Evolutionary conservation across 2,113 vertebrate species (phyloP).

Genomic region (Conger conger): DNA sequence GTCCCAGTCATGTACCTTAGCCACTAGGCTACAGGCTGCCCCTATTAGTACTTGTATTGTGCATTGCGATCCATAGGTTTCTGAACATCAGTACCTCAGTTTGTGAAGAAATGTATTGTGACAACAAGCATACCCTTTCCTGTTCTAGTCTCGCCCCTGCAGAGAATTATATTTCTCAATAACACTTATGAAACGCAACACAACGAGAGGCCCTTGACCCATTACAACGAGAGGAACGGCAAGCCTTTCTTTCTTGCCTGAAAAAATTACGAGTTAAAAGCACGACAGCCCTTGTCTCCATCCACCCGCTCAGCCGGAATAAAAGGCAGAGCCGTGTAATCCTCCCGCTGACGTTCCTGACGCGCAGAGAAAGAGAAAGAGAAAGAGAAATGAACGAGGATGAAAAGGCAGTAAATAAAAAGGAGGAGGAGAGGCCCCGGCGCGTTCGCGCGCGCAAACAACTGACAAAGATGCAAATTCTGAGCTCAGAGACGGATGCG

Average conservation of each 20-base stretch:
- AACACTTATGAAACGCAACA: neutral
- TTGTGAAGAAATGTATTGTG: neutral
- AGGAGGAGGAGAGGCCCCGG: neutral
- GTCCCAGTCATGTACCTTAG: no score
- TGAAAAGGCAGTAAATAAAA: neutral
- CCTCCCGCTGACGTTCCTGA: neutral
- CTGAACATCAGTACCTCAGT: neutral
- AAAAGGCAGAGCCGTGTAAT: neutral
- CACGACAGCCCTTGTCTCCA: neutral
- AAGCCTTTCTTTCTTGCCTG: neutral
- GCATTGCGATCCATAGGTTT: neutral
- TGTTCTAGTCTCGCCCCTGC: neutral
- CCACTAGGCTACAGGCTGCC: no score
- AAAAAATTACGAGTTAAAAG: constrained; percentile 6
- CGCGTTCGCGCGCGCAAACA: neutral
- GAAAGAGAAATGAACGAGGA: neutral
- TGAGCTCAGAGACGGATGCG: neutral
- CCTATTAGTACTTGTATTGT: neutral
- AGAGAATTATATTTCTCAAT: neutral
- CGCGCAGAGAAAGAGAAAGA: neutral
- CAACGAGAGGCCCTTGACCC: no score
- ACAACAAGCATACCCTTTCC: neutral
- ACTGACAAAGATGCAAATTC: neutral
- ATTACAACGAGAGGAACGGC: neutral
- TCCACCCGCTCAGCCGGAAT: neutral